These are phyloP conservation scores for Drosophila vallismaia DNA, from an alignment of 2,888 invertebrate genomes.

Conservation along the genomic window DNA sequence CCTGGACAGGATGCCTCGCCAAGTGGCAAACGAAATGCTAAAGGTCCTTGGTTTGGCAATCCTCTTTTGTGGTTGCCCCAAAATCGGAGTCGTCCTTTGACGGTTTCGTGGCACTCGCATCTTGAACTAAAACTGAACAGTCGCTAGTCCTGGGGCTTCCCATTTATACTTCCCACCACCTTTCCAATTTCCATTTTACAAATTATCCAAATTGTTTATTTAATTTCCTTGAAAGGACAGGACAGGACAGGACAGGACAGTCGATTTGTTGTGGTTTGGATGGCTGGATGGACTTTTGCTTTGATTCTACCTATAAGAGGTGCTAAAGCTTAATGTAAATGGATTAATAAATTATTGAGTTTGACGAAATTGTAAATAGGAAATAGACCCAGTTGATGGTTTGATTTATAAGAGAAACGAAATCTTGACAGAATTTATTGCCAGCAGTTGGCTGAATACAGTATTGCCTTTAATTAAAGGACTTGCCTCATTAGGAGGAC, in stretches of 20 bases:
- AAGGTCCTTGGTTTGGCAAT: not conserved
- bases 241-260: not conserved
- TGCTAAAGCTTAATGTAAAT: not conserved
- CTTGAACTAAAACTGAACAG: not conserved
- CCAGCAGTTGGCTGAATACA: not conserved
- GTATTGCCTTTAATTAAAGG: slow-evolving; percentile 29
- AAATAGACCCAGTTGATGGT: too few species aligned
- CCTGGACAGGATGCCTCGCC: slow-evolving; percentile 57
- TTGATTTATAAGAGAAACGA: not conserved
- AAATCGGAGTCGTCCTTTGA: slow-evolving; percentile 5
- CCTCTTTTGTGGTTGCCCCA: slow-evolving; percentile 3
- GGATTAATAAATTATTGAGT: not conserved
- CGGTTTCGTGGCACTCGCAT: slow-evolving; percentile 34
- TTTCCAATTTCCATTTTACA: not conserved
- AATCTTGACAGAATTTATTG: not conserved
- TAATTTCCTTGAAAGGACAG: slow-evolving; percentile 3
- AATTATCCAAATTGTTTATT: slow-evolving; percentile 17
- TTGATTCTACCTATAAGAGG: not conserved
- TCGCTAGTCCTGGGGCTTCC: too few species aligned
- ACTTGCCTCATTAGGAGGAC: slow-evolving; percentile 40
- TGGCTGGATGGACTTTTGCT: not conserved
- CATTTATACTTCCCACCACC: slow-evolving; percentile 1
- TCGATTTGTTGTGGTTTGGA: not conserved
- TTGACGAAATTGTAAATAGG: too few species aligned
- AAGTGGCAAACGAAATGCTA: slow-evolving; percentile 32